These are phyloP conservation scores for Philopedon plagiatum DNA, from an alignment of 2,888 invertebrate species.

Conservation along the genomic window DNA sequence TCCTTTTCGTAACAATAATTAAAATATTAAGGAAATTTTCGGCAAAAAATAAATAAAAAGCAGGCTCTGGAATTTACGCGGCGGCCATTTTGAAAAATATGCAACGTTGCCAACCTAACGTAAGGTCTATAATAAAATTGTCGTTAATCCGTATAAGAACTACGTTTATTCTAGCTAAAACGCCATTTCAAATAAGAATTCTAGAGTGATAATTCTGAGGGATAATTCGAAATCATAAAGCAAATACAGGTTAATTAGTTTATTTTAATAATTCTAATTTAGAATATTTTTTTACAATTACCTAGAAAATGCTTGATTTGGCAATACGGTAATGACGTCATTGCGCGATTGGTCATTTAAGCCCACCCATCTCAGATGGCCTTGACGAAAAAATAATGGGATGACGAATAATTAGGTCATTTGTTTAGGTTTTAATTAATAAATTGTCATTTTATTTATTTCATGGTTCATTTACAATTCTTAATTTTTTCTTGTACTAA, in stretches of 20 bases:
- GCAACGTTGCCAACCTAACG: conserved; percentile 21
- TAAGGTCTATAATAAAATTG: neutral
- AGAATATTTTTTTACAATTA: too few relatives aligned
- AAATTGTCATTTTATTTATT: neutral
- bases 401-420: conserved; percentile 43
- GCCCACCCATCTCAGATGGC: conserved; percentile 41
- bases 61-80: conserved; percentile 51
- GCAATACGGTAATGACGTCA: conserved; percentile 36
- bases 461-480: neutral
- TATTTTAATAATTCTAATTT: too few relatives aligned
- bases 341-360: conserved; percentile 32
- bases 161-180: too few relatives aligned
- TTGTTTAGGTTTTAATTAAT: conserved; percentile 8
- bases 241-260: too few relatives aligned
- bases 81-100: conserved; percentile 54
- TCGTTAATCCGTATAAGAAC: too few relatives aligned
- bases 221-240: too few relatives aligned
- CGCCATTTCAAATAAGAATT: too few relatives aligned
- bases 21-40: conserved; percentile 50
- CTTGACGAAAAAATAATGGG: conserved; percentile 35
- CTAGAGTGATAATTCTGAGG: too few relatives aligned
- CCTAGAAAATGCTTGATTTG: neutral
- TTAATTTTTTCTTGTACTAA: neutral
- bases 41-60: conserved; percentile 56
- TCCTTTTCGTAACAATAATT: conserved; percentile 34